Base-by-base conservation (phyloP, 2,797 vertebrate genomes). In the Ceryle rudis region DNA sequence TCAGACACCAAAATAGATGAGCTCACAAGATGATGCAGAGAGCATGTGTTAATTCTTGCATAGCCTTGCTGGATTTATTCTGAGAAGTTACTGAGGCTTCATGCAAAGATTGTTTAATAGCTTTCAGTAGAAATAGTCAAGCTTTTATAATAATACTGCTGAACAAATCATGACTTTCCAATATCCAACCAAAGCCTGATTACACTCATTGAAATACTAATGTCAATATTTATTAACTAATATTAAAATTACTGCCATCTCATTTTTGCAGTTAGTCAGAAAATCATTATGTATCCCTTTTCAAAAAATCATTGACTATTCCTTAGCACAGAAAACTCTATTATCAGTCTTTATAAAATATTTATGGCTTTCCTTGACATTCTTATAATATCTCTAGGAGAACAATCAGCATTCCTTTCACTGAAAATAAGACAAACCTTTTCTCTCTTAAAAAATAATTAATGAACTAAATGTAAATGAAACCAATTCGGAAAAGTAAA, bases 331-430 rank as follows among this genome's bases (percentile, higher is more conserved):
- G 94, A 96, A 97, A 94, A 95, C 78, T 87, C 92, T 86, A 58
- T 95, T 97, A 96, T 94, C 79, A 74, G 83, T 96, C 78, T 95
- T 92, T 93, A 93, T 96, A 86, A 96, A 96, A 90, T 96, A 93
- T 97, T 96, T 96, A 96, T 91, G 88, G 64, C 47, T 96, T 97
- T 67, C 13, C 47, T 49, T 90, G 83, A 88, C 72, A 86, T 85
- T 96, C 67, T 91, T 94, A 62, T 89, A 84, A 90, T 90, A 94
- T 93, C 84, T 61, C 72, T 95, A 89, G 39, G 83, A 97, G 86
- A 97, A 81, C 28, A 84, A 96, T 87, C 81, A 81, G 67, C 77
- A 71, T 94, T 88, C 85, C 47, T 96, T 95, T 92, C 7, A 52
- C 95, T 60, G 71, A 96, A 95, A 97, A 81, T 73, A 95, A 97